Evolutionary conservation across 2,797 vertebrate genomes (phyloP).

Genomic region (Phrynocephalus forsythii): DNA sequence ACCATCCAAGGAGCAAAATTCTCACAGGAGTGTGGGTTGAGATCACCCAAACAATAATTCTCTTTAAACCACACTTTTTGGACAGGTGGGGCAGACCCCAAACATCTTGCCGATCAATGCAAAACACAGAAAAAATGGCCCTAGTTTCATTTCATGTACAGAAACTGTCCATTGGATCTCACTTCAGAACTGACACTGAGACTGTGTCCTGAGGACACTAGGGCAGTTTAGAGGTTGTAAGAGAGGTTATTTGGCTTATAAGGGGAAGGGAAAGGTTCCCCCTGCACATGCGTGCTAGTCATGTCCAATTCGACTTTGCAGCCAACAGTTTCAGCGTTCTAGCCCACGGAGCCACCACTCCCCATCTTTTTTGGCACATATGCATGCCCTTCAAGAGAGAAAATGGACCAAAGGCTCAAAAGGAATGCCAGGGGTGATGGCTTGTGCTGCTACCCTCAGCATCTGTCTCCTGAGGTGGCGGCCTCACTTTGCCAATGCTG

Average conservation of each 20-base stretch:
- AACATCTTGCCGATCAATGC: neutral
- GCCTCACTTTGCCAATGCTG: neutral
- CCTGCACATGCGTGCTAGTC: too few species aligned
- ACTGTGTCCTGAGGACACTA: neutral
- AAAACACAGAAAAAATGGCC: neutral
- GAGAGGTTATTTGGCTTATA: neutral
- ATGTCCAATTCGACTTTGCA: too few species aligned
- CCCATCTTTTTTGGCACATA: too few species aligned
- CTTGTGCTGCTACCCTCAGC: neutral
- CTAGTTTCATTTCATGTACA: neutral
- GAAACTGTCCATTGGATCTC: neutral
- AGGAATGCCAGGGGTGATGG: neutral
- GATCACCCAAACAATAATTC: neutral
- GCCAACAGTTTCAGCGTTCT: too few species aligned
- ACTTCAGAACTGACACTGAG: neutral
- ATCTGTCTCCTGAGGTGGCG: neutral
- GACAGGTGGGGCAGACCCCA: neutral
- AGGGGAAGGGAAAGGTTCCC: too few species aligned
- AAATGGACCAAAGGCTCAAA: too few species aligned
- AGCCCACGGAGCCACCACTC: neutral
- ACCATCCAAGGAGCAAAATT: constrained; percentile 1
- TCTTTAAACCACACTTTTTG: neutral
- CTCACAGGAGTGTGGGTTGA: neutral
- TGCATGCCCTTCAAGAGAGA: too few species aligned
- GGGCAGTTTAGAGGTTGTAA: neutral